A percentile compares a stretch with the other conserved stretches of the same genome.
Conservation (phyloP, 2,113 vertebrate genomes). For the Opisthocomus hoazin region DNA sequence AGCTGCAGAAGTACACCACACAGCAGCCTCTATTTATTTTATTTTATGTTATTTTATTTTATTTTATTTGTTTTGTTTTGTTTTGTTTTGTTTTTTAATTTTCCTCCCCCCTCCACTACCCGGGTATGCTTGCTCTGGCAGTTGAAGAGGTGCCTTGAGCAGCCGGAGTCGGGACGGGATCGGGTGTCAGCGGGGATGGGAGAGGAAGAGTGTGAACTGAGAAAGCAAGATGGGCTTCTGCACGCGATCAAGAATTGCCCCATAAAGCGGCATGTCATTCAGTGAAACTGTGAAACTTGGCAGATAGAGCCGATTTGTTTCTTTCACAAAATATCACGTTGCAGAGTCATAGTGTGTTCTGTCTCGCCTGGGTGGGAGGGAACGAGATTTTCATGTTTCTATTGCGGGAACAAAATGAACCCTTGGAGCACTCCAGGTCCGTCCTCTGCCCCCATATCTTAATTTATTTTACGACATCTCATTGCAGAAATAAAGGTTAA, state of each 20-base stretch:
- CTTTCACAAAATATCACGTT: constrained; percentile 22
- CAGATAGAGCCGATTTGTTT: background rate
- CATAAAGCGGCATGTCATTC: background rate
- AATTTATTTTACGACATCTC: background rate
- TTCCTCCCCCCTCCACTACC: background rate
- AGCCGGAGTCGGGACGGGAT: background rate
- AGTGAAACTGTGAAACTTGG: constrained; percentile 11
- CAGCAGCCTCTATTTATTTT: background rate
- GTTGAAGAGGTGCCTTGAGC: constrained; percentile 10
- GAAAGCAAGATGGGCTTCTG: constrained; percentile 7
- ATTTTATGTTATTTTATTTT: background rate
- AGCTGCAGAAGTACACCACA: background rate
- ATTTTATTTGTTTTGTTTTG: background rate
- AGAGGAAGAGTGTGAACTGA: background rate
- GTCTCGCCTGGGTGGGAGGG: background rate
- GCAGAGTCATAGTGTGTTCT: constrained; percentile 20
- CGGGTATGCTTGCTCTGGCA: background rate
- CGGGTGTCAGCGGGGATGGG: background rate
- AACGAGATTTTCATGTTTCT: background rate
- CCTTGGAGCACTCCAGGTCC: background rate
- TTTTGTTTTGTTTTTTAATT: background rate
- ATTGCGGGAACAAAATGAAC: background rate
- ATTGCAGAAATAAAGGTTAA: constrained; percentile 28
- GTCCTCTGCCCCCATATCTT: background rate
- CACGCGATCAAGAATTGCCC: background rate